Conservation (phyloP, 1,140 invertebrate genomes). For the Odontomachus brunneus region DNA sequence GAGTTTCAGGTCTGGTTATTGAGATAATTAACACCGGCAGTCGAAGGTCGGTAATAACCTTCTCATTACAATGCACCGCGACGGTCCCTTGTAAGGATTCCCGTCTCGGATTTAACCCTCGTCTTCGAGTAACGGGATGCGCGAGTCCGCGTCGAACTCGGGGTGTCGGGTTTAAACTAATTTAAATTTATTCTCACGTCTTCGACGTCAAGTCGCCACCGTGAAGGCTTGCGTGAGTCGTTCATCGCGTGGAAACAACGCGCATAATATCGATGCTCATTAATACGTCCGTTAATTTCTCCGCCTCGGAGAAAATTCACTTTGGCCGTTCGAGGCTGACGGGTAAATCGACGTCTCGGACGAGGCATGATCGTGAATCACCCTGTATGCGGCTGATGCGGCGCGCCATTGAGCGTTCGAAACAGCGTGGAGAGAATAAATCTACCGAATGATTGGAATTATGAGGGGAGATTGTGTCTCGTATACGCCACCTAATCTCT, state of each 20-base stretch:
- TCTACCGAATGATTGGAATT: slow-evolving; percentile 48
- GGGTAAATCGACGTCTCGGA: too few relatives aligned
- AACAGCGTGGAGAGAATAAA: slow-evolving; percentile 44
- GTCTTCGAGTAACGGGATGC: neutral
- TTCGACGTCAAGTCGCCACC: neutral
- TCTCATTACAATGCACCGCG: neutral
- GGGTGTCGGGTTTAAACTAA: neutral
- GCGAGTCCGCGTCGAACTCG: neutral
- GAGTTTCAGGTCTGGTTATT: too few relatives aligned
- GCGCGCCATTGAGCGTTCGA: neutral
- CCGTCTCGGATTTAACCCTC: slow-evolving; percentile 15
- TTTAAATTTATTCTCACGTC: slow-evolving; percentile 8
- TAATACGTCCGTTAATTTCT: too few relatives aligned
- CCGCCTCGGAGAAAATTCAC: too few relatives aligned
- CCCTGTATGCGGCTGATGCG: neutral
- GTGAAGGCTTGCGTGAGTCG: too few relatives aligned
- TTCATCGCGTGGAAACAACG: too few relatives aligned
- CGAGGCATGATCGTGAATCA: slow-evolving; percentile 9
- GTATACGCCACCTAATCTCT: neutral
- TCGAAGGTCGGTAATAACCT: neutral
- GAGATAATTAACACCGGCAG: neutral
- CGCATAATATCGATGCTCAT: too few relatives aligned
- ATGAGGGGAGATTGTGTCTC: slow-evolving; percentile 29
- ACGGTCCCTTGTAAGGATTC: slow-evolving; percentile 13
- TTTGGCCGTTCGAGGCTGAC: too few relatives aligned